phyloP scores from a whole-genome alignment of 2,888 invertebrate genomes.

The Alitta virens region DNA sequence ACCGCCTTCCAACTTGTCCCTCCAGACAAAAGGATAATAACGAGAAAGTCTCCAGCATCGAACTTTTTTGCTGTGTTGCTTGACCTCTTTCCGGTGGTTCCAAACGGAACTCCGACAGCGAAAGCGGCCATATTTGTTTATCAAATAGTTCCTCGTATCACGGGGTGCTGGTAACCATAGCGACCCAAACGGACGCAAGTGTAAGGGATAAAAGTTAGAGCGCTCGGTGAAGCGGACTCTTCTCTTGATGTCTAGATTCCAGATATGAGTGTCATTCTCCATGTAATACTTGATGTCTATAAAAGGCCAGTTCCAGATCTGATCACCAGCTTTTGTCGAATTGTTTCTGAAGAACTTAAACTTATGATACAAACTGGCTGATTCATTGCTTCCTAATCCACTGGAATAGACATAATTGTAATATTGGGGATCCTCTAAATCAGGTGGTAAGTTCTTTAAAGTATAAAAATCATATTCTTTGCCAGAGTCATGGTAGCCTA shows the following conservation, averaged over 20 bases:
- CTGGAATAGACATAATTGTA: not conserved
- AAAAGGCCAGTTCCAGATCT: constrained; percentile 14
- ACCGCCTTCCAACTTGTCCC: constrained; percentile 2
- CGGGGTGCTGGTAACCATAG: constrained; percentile 11
- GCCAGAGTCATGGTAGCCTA: constrained; percentile 8
- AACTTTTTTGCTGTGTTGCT: not conserved
- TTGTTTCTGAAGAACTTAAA: constrained; percentile 12
- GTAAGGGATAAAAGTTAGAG: constrained; percentile 7
- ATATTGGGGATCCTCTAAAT: not conserved
- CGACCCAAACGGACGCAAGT: constrained; percentile 5
- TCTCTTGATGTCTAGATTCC: not conserved
- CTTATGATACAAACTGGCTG: constrained; percentile 3
- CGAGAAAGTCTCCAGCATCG: constrained; percentile 9
- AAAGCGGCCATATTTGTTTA: constrained; percentile 12
- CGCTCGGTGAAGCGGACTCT: not conserved
- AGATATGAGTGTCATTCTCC: constrained; percentile 10
- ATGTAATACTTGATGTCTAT: constrained; percentile 16
- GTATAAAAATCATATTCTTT: constrained; percentile 11
- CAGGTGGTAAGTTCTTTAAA: not conserved
- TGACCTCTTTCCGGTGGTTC: constrained; percentile 3
- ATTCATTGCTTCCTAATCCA: not conserved
- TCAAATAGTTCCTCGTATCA: constrained; percentile 4
- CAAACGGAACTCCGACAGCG: constrained; percentile 2
- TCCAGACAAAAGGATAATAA: constrained; percentile 15
- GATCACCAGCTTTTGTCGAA: not conserved